Conservation (phyloP, 2,888 invertebrate genomes). For the Vesta saturnalis region DNA sequence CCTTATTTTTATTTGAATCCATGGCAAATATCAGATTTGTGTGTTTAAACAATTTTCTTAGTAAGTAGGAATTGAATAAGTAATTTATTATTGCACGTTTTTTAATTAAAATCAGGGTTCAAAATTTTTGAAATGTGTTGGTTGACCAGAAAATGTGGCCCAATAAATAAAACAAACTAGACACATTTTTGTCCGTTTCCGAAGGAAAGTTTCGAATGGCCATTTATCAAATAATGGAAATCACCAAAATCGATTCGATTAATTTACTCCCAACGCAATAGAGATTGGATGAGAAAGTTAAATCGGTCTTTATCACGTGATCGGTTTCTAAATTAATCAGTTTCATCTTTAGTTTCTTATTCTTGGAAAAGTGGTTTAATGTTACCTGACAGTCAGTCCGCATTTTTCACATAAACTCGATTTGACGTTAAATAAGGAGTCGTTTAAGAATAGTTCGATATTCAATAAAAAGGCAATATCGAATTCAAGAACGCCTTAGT, state of each 20-base stretch:
- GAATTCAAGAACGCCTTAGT: neutral
- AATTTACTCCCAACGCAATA: neutral
- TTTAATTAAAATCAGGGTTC: no score
- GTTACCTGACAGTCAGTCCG: no score
- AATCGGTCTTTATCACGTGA: conserved; percentile 6
- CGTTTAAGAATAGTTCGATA: neutral
- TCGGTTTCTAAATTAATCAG: conserved; percentile 5
- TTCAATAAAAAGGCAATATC: neutral
- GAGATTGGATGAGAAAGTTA: conserved; percentile 1
- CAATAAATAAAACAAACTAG: neutral
- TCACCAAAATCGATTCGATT: conserved; percentile 6
- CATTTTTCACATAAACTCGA: neutral
- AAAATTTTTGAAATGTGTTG: neutral
- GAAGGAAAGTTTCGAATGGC: neutral
- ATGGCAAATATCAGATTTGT: no score
- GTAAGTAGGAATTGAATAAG: no score
- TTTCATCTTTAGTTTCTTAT: neutral
- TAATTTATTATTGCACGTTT: no score
- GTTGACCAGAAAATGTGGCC: neutral
- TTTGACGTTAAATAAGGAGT: no score
- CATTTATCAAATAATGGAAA: conserved; percentile 10
- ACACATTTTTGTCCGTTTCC: no score
- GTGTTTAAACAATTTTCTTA: no score
- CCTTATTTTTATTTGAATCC: no score
- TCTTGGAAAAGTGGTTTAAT: neutral